phyloP scores from a whole-genome alignment of 2,797 vertebrate genomes.

The Thaleichthys pacificus region DNA sequence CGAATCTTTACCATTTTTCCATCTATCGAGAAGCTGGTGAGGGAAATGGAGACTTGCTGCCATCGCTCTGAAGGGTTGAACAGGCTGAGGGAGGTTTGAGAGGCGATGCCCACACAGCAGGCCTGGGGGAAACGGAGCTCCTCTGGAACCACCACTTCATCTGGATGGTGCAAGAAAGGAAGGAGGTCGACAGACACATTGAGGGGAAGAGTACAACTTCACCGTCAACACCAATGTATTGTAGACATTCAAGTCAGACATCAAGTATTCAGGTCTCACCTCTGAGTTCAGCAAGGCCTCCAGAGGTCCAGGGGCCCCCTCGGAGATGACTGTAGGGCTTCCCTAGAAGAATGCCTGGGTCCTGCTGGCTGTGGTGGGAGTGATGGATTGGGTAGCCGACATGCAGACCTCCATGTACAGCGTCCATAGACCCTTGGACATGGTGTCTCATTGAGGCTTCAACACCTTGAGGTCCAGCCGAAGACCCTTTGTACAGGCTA shows the following conservation, averaged over 20 bases:
- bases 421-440: conserved; percentile 58
- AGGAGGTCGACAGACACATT: too few species aligned
- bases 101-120: conserved; percentile 95
- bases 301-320: conserved; percentile 65
- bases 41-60: conserved; percentile 87
- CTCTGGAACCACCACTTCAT: conserved; percentile 85
- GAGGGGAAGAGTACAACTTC: too few species aligned
- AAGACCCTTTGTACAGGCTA: neutral
- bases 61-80: conserved; percentile 91
- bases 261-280: conserved; percentile 65
- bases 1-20: conserved; percentile 79
- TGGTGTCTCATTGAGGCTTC: conserved; percentile 58
- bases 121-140: conserved; percentile 87
- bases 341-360: conserved; percentile 62
- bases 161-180: conserved; percentile 58
- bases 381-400: conserved; percentile 60
- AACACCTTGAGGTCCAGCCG: conserved; percentile 43
- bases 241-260: neutral
- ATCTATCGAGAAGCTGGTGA: conserved; percentile 82
- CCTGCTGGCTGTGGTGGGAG: conserved; percentile 63
- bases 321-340: conserved; percentile 69
- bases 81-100: conserved; percentile 85
- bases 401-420: conserved; percentile 55
- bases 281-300: conserved; percentile 66
- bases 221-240: neutral